These are phyloP conservation scores for Clamator glandarius DNA, from an alignment of 2,797 vertebrate genomes.

Conservation along the genomic window DNA sequence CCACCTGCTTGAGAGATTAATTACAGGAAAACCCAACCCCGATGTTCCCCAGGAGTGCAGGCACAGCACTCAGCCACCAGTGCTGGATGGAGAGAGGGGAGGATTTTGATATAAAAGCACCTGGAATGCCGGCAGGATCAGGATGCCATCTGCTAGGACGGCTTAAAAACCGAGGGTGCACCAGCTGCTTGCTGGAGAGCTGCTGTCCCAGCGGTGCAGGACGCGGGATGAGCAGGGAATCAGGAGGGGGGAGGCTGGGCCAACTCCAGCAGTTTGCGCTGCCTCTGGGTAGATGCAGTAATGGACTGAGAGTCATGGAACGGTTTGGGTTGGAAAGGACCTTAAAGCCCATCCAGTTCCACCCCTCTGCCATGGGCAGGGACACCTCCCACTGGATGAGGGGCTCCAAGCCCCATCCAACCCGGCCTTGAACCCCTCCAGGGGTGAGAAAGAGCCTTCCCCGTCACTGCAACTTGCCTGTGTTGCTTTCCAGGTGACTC, in stretches of 20 bases:
- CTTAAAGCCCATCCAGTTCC: too few relatives aligned
- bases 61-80: background rate
- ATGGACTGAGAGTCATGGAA: too few relatives aligned
- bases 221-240: accelerated
- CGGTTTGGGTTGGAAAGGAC: too few relatives aligned
- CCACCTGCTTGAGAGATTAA: background rate
- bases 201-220: background rate
- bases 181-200: background rate
- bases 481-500: background rate
- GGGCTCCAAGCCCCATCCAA: too few relatives aligned
- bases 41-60: background rate
- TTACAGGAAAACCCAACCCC: background rate
- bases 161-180: background rate
- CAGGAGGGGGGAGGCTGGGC: accelerated
- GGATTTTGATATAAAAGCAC: background rate
- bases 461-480: background rate
- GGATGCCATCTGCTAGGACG: background rate
- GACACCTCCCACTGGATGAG: too few relatives aligned
- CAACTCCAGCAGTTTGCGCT: background rate
- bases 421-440: too few relatives aligned
- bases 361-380: too few relatives aligned
- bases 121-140: background rate
- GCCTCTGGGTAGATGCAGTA: accelerated
- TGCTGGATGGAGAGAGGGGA: too few relatives aligned
- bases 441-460: background rate